These are phyloP conservation scores for Eumaeus atala DNA, from an alignment of 1,140 invertebrate genomes.

Conservation along the genomic window DNA sequence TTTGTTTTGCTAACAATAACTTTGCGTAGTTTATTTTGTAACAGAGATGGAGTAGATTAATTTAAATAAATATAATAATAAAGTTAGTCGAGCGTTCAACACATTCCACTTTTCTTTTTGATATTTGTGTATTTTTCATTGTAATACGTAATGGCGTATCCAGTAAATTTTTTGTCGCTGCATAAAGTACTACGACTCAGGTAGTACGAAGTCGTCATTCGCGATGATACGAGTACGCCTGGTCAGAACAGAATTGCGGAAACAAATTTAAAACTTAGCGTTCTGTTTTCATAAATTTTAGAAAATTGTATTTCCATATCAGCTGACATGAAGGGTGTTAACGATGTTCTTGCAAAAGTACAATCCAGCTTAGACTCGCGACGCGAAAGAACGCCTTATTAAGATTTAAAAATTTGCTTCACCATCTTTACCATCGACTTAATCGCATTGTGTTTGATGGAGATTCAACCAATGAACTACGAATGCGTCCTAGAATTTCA, in stretches of 20 bases:
- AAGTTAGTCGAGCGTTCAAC: not conserved
- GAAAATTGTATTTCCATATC: not conserved
- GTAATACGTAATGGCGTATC: conserved; percentile 7
- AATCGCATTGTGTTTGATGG: not conserved
- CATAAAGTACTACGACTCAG: conserved; percentile 26
- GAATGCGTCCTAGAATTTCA: not conserved
- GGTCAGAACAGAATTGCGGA: conserved; percentile 22
- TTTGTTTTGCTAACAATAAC: not conserved
- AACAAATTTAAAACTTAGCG: conserved; percentile 26
- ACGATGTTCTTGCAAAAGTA: conserved; percentile 4
- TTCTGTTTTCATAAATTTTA: conserved; percentile 7
- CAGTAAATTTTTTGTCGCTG: conserved; percentile 26
- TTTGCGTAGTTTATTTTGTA: not conserved
- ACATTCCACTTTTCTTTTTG: not conserved
- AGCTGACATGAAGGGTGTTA: conserved; percentile 1
- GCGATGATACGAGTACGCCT: conserved; percentile 25
- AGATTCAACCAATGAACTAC: not conserved
- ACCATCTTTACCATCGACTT: conserved; percentile 1
- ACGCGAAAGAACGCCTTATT: not conserved
- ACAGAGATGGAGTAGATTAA: not conserved
- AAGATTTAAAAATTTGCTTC: not conserved
- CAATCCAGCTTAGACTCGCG: not conserved
- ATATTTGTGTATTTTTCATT: not conserved
- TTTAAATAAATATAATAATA: not conserved
- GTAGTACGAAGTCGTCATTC: conserved; percentile 26